phyloP scores from a whole-genome alignment of 2,113 vertebrate species.

The Thamnophis sirtalis region DNA sequence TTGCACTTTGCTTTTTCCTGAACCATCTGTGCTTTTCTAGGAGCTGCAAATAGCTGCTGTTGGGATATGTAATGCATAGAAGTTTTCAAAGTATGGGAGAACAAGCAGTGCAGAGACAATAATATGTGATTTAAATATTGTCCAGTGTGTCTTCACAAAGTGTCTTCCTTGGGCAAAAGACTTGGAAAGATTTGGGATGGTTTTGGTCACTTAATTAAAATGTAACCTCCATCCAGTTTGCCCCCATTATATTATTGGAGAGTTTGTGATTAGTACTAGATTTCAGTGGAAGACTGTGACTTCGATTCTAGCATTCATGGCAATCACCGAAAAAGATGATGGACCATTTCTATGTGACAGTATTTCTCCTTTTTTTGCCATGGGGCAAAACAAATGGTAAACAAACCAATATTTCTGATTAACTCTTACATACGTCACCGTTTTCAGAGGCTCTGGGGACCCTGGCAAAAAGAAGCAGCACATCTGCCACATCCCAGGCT shows the following conservation, averaged over 20 bases:
- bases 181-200: neutral
- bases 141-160: neutral
- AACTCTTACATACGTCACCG: neutral
- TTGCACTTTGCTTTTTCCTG: neutral
- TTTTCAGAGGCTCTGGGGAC: slow-evolving; percentile 72
- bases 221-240: neutral
- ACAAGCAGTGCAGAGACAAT: neutral
- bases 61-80: neutral
- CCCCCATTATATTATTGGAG: neutral
- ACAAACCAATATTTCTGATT: neutral
- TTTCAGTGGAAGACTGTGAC: neutral
- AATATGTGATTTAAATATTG: neutral
- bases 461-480: slow-evolving; percentile 97
- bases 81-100: neutral
- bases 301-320: neutral
- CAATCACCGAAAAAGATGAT: neutral
- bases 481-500: slow-evolving; percentile 91
- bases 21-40: neutral
- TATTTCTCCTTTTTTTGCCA: neutral
- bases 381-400: neutral
- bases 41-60: neutral
- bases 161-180: neutral
- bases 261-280: neutral
- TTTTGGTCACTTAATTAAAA: neutral
- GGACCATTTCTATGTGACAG: neutral